These are phyloP conservation scores for Drosophila orena DNA, from an alignment of 1,140 invertebrate genomes.

Conservation along the genomic window DNA sequence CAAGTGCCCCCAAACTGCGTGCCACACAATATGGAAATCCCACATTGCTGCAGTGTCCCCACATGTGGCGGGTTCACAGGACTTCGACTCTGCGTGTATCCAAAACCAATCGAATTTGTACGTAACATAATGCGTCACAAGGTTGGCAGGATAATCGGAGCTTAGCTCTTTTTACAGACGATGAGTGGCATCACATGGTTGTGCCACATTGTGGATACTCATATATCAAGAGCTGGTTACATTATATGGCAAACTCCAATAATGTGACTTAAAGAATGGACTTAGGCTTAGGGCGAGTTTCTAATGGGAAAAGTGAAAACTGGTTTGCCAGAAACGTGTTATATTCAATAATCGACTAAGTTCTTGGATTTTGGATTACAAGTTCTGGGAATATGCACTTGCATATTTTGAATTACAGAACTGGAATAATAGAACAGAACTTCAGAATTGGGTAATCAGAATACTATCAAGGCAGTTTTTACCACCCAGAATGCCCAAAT, in stretches of 20 bases:
- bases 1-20: slow-evolving; percentile 46
- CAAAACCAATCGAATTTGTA: slow-evolving; percentile 47
- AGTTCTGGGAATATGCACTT: too few species aligned
- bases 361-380: too few species aligned
- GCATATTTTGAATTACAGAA: too few species aligned
- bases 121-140: slow-evolving; percentile 45
- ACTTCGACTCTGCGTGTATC: slow-evolving; percentile 12
- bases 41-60: slow-evolving; percentile 25
- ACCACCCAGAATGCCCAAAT: background rate
- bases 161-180: slow-evolving; percentile 28
- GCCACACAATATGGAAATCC: slow-evolving; percentile 37
- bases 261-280: background rate
- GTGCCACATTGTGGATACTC: slow-evolving; percentile 8
- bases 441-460: background rate
- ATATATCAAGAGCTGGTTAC: background rate
- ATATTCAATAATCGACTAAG: too few species aligned
- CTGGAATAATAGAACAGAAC: background rate
- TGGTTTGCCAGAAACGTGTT: too few species aligned
- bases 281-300: background rate
- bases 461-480: background rate
- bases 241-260: background rate
- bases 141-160: slow-evolving; percentile 41
- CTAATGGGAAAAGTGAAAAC: too few species aligned
- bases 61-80: slow-evolving; percentile 27
- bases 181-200: slow-evolving; percentile 21